Percentiles rank a stretch among this genome's conserved stretches.
Conservation (phyloP, 2,113 vertebrate genomes). For the Candoia aspera region DNA sequence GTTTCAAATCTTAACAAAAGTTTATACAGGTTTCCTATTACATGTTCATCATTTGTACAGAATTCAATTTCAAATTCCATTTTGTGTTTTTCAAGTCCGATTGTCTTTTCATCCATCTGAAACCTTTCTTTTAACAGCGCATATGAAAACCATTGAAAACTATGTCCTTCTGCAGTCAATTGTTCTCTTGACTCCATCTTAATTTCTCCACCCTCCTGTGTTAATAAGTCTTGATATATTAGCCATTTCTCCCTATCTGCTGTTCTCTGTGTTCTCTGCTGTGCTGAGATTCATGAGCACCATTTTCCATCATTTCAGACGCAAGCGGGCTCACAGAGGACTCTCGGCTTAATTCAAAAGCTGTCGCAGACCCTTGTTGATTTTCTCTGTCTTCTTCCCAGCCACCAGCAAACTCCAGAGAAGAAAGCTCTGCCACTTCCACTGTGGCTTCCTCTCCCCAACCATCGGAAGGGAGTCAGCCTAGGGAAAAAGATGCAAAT, state of each 20-base stretch:
- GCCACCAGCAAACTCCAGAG: constrained; percentile 88
- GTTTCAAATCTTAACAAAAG: too few relatives aligned
- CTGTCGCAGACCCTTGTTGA: accelerated
- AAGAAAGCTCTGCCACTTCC: constrained; percentile 84
- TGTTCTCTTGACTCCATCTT: not conserved
- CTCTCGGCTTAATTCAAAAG: not conserved
- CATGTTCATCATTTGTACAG: too few relatives aligned
- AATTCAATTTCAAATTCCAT: too few relatives aligned
- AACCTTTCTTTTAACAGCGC: too few relatives aligned
- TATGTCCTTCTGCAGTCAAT: too few relatives aligned
- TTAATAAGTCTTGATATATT: not conserved
- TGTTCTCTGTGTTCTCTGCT: not conserved
- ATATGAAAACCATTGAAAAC: too few relatives aligned
- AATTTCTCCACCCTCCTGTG: not conserved
- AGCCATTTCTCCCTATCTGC: not conserved
- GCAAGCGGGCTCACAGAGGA: not conserved
- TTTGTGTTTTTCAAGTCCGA: too few relatives aligned
- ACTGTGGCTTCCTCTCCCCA: constrained; percentile 85
- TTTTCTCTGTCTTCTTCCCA: constrained; percentile 53
- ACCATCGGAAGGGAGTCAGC: constrained; percentile 83
- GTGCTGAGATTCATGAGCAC: not conserved
- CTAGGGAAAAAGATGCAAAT: constrained; percentile 80
- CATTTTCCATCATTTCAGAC: not conserved
- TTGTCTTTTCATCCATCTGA: too few relatives aligned
- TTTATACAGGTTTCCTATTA: too few relatives aligned